These are phyloP conservation scores for Parapristionchus giblindavisi DNA, from an alignment of 2,888 invertebrate genomes.

Conservation along the genomic window DNA sequence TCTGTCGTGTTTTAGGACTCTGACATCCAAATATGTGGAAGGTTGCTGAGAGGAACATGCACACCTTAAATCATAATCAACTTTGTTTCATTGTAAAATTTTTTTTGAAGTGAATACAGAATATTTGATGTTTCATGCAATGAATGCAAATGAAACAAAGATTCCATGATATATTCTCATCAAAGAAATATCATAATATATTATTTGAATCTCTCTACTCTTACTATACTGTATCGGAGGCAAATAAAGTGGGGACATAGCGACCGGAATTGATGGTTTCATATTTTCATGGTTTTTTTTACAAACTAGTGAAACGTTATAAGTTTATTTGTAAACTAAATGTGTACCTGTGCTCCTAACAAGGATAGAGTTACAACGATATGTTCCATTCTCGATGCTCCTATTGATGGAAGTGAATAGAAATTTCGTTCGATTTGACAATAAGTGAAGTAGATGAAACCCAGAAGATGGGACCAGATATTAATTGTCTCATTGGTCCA, in stretches of 20 bases:
- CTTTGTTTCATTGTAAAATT: too few species aligned
- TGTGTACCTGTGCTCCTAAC: slow-evolving; percentile 83
- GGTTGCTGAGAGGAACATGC: slow-evolving; percentile 88
- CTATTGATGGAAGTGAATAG: slow-evolving; percentile 75
- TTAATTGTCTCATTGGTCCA: slow-evolving; percentile 97
- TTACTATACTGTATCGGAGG: too few species aligned
- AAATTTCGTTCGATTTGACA: slow-evolving; percentile 84
- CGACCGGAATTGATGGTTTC: too few species aligned
- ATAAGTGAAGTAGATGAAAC: slow-evolving; percentile 79
- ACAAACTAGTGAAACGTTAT: too few species aligned
- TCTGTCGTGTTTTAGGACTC: slow-evolving; percentile 84
- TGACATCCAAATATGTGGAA: slow-evolving; percentile 94
- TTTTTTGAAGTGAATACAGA: slow-evolving; percentile 72
- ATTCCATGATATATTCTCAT: too few species aligned
- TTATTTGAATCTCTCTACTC: too few species aligned
- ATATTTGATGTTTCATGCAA: slow-evolving; percentile 5
- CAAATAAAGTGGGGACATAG: too few species aligned
- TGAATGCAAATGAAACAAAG: neutral
- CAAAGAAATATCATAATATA: too few species aligned
- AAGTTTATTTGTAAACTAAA: too few species aligned
- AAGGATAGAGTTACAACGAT: slow-evolving; percentile 84
- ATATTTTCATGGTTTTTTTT: too few species aligned
- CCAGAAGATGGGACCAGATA: slow-evolving; percentile 89
- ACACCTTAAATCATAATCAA: too few species aligned
- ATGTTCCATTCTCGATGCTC: slow-evolving; percentile 84